phyloP scores from a whole-genome alignment of 2,113 vertebrate genomes.

The Pelusios castaneus region DNA sequence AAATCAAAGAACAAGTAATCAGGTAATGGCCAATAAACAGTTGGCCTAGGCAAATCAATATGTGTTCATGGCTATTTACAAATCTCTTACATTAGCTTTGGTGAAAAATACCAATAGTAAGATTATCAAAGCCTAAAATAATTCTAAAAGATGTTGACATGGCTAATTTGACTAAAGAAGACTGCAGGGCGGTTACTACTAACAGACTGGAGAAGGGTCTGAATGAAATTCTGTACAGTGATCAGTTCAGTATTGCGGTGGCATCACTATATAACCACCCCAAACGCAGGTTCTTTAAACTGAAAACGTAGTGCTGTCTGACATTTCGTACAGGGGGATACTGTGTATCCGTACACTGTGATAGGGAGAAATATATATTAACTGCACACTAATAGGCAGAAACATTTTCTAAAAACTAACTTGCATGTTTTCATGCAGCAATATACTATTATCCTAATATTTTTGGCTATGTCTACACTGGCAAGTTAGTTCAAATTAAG shows the following conservation, averaged over 20 bases:
- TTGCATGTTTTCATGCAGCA: neutral
- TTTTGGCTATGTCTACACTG: too few relatives aligned
- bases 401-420: neutral
- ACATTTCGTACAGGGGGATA: neutral
- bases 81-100: neutral
- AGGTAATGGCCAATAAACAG: neutral
- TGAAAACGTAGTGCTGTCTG: neutral
- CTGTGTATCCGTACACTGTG: too few relatives aligned
- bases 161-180: neutral
- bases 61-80: neutral
- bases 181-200: neutral
- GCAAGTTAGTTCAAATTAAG: too few relatives aligned
- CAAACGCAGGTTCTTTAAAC: neutral
- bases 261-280: neutral
- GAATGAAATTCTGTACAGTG: neutral
- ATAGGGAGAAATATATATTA: neutral
- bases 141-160: neutral
- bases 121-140: neutral
- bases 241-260: neutral
- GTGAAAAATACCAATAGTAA: neutral
- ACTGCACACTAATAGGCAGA: neutral
- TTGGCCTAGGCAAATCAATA: slow-evolving; percentile 2
- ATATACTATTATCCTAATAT: neutral
- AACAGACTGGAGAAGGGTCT: neutral
- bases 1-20: neutral